Conservation (phyloP, 2,797 vertebrate species). For the Selene dorsalis region DNA sequence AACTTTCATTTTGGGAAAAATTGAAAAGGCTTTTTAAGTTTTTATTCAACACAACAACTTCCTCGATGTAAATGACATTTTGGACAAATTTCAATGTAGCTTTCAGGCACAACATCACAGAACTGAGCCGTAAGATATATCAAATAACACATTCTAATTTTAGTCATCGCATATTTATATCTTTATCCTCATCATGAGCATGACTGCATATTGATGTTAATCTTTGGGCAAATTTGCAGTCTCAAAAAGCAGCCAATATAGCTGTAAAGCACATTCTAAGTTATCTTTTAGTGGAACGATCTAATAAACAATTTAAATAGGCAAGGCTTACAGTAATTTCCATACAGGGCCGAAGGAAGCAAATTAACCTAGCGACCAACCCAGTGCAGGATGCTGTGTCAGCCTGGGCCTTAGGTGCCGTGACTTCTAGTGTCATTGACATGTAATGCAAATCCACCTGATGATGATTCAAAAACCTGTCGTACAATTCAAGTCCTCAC, state of each 20-base stretch:
- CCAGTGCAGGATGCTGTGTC: background rate
- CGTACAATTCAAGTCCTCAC: background rate
- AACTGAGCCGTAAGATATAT: background rate
- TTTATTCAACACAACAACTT: background rate
- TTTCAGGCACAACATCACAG: background rate
- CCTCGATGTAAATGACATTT: background rate
- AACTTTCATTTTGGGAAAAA: background rate
- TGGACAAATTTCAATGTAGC: background rate
- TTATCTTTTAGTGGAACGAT: too few species aligned
- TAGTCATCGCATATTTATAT: too few species aligned
- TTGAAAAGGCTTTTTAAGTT: background rate
- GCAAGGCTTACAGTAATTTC: background rate
- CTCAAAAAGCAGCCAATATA: background rate
- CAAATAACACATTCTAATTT: too few species aligned
- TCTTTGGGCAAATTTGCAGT: too few species aligned
- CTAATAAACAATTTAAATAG: background rate
- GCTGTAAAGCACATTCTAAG: background rate
- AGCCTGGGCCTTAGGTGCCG: background rate
- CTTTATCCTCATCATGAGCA: too few species aligned
- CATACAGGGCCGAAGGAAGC: background rate
- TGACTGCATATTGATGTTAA: too few species aligned
- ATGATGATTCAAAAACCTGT: conserved; percentile 25
- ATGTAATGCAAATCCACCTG: background rate
- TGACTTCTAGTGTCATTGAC: background rate
- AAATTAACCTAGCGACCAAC: background rate